phyloP scores from a whole-genome alignment of 2,888 invertebrate species.

The Tyria jacobaeae region DNA sequence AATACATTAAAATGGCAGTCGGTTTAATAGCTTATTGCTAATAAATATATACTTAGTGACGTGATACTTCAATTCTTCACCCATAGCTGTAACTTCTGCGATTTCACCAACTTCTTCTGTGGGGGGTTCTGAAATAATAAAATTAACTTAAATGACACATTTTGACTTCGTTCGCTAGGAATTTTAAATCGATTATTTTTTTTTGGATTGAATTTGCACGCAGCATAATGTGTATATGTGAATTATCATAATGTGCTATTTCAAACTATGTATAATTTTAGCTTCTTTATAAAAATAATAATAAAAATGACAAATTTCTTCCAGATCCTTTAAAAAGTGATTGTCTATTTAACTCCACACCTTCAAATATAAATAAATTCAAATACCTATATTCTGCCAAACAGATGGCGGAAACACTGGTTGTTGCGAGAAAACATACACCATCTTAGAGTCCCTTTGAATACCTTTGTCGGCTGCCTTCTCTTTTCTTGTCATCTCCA shows the following conservation, averaged over 20 bases:
- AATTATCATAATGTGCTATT: too few species aligned
- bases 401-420: slow-evolving; percentile 81
- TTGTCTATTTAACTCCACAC: too few species aligned
- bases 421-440: slow-evolving; percentile 77
- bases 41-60: slow-evolving; percentile 71
- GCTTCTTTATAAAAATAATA: too few species aligned
- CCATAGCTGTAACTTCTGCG: slow-evolving; percentile 71
- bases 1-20: slow-evolving; percentile 49
- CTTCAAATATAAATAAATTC: background rate
- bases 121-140: slow-evolving; percentile 60
- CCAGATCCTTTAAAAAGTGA: too few species aligned
- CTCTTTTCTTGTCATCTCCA: slow-evolving; percentile 69
- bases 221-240: too few species aligned
- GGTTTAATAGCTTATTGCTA: slow-evolving; percentile 67
- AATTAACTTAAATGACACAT: background rate
- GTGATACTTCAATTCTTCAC: slow-evolving; percentile 74
- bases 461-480: slow-evolving; percentile 54
- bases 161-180: too few species aligned
- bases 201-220: too few species aligned
- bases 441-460: slow-evolving; percentile 63
- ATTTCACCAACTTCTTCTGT: slow-evolving; percentile 72
- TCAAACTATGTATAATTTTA: too few species aligned
- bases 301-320: too few species aligned
- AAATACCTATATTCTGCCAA: slow-evolving; percentile 75
- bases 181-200: too few species aligned